A percentile compares a stretch with the other conserved stretches of the same genome.
phyloP scores from a whole-genome alignment of 2,888 invertebrate species.

The Prostheceraeus crozeri region DNA sequence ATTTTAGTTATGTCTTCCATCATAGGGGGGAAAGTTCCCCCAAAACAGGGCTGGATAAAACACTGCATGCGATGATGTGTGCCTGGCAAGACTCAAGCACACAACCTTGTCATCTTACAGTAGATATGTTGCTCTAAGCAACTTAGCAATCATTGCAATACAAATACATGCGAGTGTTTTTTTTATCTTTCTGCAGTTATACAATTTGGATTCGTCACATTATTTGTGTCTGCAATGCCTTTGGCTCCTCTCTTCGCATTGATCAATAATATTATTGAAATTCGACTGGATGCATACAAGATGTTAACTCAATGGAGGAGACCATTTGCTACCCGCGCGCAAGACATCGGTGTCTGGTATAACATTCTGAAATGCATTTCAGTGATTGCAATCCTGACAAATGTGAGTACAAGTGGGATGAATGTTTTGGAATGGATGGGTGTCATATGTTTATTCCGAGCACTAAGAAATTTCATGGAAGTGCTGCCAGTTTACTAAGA shows the following conservation, averaged over 20 bases:
- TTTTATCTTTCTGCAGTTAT: background rate
- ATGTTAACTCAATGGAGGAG: constrained; percentile 57
- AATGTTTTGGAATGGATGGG: background rate
- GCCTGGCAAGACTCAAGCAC: too few species aligned
- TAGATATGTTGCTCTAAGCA: too few species aligned
- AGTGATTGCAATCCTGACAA: constrained; percentile 82
- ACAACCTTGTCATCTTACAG: constrained; percentile 59
- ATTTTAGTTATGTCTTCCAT: too few species aligned
- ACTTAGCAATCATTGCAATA: constrained; percentile 61
- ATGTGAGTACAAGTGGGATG: too few species aligned
- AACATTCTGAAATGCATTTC: constrained; percentile 82
- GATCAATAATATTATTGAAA: constrained; percentile 62
- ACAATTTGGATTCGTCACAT: constrained; percentile 60
- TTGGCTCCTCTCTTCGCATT: constrained; percentile 62
- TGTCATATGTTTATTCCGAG: background rate
- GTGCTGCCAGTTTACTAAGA: too few species aligned
- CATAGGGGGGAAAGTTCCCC: too few species aligned
- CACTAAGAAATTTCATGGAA: too few species aligned
- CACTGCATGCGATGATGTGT: too few species aligned
- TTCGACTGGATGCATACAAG: constrained; percentile 60
- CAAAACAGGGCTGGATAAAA: too few species aligned
- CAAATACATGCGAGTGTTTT: constrained; percentile 60
- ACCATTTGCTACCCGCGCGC: constrained; percentile 60
- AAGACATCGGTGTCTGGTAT: constrained; percentile 72
- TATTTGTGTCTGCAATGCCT: constrained; percentile 62